Evolutionary conservation across 2,113 vertebrate species (phyloP).

Genomic region (Pogonocichla stellata): DNA sequence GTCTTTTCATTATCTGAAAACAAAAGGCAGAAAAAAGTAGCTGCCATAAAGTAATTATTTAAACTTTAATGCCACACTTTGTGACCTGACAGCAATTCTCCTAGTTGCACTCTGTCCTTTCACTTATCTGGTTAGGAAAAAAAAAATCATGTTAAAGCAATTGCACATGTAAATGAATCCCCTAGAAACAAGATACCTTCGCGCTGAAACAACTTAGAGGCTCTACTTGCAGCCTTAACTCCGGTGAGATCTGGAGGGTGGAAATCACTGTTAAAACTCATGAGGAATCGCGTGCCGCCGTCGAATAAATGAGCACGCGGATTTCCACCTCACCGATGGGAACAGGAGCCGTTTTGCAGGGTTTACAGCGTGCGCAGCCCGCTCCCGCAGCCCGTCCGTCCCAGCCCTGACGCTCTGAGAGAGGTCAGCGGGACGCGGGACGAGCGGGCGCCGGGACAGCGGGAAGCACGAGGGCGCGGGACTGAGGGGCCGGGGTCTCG

Average conservation of each 20-base stretch:
- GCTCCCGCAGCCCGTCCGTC: too few species aligned
- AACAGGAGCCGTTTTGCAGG: fast-evolving
- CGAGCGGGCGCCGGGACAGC: fast-evolving
- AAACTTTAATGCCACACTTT: constrained; percentile 46
- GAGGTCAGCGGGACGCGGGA: neutral
- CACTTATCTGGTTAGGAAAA: neutral
- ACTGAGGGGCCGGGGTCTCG: neutral
- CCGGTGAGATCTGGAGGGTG: neutral
- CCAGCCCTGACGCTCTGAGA: neutral
- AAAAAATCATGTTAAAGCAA: constrained; percentile 28
- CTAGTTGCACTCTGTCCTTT: neutral
- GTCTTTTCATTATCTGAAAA: constrained; percentile 49
- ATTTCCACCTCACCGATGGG: neutral
- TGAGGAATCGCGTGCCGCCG: neutral
- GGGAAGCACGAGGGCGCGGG: too few species aligned
- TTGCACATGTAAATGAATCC: constrained; percentile 16
- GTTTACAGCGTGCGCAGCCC: fast-evolving
- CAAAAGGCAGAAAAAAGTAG: neutral
- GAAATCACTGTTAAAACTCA: neutral
- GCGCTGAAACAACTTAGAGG: neutral
- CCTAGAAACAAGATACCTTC: neutral
- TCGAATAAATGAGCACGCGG: neutral
- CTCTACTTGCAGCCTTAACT: neutral
- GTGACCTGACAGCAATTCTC: constrained; percentile 22
- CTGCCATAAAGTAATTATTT: constrained; percentile 40